phyloP scores from a whole-genome alignment of 2,888 invertebrate species.

The Chrysotoxum bicinctum region DNA sequence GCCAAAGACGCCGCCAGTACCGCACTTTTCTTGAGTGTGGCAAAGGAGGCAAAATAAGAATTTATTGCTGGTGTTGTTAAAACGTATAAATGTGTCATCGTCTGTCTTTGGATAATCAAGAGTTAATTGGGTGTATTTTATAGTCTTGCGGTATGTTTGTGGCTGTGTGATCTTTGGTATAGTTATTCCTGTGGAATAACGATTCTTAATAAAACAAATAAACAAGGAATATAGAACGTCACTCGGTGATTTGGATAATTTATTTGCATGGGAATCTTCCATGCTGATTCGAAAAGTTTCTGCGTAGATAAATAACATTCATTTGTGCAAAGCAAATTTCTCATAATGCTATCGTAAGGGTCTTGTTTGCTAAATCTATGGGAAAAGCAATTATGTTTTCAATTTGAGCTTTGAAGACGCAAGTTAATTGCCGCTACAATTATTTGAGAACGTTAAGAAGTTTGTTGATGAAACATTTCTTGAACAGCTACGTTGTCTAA shows the following conservation, averaged over 20 bases:
- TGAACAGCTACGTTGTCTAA: too few species aligned
- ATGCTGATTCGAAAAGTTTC: slow-evolving; percentile 5
- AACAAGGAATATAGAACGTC: background rate
- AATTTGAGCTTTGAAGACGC: background rate
- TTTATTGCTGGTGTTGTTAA: slow-evolving; percentile 28
- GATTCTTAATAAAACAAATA: background rate
- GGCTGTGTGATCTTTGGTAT: slow-evolving; percentile 2
- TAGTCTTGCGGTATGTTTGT: slow-evolving; percentile 1
- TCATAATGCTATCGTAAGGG: background rate
- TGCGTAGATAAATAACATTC: background rate
- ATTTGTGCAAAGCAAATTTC: background rate
- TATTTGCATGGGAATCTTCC: background rate
- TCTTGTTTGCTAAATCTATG: background rate
- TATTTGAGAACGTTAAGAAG: too few species aligned
- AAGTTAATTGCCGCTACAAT: too few species aligned
- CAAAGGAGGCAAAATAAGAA: background rate
- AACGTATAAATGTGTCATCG: slow-evolving; percentile 33
- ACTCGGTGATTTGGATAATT: slow-evolving; percentile 3
- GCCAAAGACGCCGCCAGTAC: background rate
- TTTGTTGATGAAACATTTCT: too few species aligned
- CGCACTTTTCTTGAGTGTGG: background rate
- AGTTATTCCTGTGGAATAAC: background rate
- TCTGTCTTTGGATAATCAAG: slow-evolving; percentile 35
- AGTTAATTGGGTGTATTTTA: slow-evolving; percentile 38
- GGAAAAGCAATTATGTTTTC: background rate